Conservation (phyloP, 2,113 vertebrate genomes). For the Shinisaurus crocodilurus region DNA sequence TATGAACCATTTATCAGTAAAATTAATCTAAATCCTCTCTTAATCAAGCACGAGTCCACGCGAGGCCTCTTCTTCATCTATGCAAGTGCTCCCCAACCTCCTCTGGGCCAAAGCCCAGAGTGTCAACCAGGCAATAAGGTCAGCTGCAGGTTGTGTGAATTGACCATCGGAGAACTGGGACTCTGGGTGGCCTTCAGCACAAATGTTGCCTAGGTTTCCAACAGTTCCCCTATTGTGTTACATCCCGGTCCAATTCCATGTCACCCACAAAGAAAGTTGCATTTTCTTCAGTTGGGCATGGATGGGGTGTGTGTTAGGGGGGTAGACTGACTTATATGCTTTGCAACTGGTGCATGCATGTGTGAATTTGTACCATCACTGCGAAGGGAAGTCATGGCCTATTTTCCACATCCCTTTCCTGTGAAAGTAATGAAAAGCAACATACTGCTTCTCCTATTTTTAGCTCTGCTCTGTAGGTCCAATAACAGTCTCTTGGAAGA, state of each 20-base stretch:
- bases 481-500: not conserved
- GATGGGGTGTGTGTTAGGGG: not conserved
- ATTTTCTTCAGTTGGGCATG: too few relatives aligned
- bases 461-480: slow-evolving; percentile 39
- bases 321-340: not conserved
- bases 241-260: not conserved
- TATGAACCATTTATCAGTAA: not conserved
- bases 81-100: not conserved
- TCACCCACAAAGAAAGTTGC: too few relatives aligned
- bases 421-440: not conserved
- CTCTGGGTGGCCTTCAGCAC: not conserved
- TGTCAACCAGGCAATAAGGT: too few relatives aligned
- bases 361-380: not conserved
- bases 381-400: not conserved
- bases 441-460: slow-evolving; percentile 15
- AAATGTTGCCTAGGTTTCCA: not conserved
- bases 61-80: not conserved
- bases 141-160: not conserved
- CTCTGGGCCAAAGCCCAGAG: too few relatives aligned
- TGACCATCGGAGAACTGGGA: not conserved
- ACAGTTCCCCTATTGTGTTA: too few relatives aligned
- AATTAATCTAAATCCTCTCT: not conserved
- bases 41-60: not conserved
- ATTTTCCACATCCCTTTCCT: not conserved
- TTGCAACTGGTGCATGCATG: not conserved